Base-by-base conservation (phyloP, 2,113 vertebrate genomes). In the Pyrgilauda ruficollis region DNA sequence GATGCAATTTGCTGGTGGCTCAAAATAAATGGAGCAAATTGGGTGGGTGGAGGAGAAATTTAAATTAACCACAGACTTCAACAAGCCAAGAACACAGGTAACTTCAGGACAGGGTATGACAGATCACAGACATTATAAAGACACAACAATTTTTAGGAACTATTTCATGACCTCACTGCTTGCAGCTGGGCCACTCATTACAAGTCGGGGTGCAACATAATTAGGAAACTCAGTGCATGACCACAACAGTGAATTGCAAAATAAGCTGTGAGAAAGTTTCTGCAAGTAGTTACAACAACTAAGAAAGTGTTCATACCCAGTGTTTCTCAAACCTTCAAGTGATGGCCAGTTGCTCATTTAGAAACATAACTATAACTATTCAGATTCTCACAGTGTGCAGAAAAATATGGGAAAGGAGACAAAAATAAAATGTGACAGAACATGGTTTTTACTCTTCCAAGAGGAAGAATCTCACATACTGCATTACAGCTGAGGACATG, bases 191-290 rank as follows among this genome's bases (percentile, higher is more conserved):
- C 33, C 49, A 47, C 41, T 82, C 41, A 68, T 59, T 74, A 74
- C 84, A 69, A 37, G 39, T 26, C 59, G 63, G 50, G 44, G 74
- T 79, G 28, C 88, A 87, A 37, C 33, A 68, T 50, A 84, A 63
- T 95, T 37, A 90, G 59, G 63, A 84, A 87, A 81, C 22, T 72
- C 21, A 63, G 27, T 44, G 39, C 30, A 50, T 21, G 17, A 85
- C 70, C 82, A 89, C 44, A 67, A 63, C 19, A 37, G 27, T 35
- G 33, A 92, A 67, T 39, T 70, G 80, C 87, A 96, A 92, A 86
- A 88, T 47, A 67, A 92, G 43, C 55, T 84, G 61, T 77, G 67
- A 93, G 79, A 88, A 94, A 89, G 55, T 59, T 93, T 85, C 63
- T 88, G 53, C 11, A 91, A 93, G 47, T 31, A 4, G 9, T 80